Percentiles rank a stretch among this genome's conserved stretches.
Conservation (phyloP, 2,888 invertebrate genomes). For the Troides aeacus region DNA sequence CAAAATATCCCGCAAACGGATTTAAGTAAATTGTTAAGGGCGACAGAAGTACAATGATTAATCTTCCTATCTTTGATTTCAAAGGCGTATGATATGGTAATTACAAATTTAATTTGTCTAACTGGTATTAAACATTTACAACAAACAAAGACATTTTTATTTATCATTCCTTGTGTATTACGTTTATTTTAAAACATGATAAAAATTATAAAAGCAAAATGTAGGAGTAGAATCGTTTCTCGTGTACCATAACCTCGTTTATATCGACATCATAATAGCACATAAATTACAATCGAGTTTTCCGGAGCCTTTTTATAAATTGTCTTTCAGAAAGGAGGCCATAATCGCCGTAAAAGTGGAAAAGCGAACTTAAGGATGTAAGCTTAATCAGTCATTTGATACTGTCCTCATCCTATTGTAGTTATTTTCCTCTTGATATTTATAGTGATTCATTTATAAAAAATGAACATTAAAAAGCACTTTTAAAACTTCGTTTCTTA, state of each 20-base stretch:
- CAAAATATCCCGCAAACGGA: too few relatives aligned
- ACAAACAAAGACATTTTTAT: not conserved
- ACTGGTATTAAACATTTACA: too few relatives aligned
- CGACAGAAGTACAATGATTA: too few relatives aligned
- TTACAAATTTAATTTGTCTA: too few relatives aligned
- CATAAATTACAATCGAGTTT: constrained; percentile 23
- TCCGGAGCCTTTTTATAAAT: constrained; percentile 22
- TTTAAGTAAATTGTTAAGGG: too few relatives aligned
- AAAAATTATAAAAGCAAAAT: not conserved
- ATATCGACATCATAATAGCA: constrained; percentile 16
- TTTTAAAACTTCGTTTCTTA: constrained; percentile 17
- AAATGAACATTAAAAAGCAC: constrained; percentile 19
- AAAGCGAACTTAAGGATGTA: constrained; percentile 15
- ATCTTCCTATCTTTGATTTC: too few relatives aligned
- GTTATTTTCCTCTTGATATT: constrained; percentile 15
- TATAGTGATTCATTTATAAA: constrained; percentile 10
- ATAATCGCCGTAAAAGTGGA: constrained; percentile 17
- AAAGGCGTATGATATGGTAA: too few relatives aligned
- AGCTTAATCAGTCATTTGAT: constrained; percentile 15
- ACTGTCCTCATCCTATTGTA: constrained; percentile 3
- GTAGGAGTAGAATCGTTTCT: not conserved
- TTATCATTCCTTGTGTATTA: not conserved
- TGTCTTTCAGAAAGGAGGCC: constrained; percentile 17
- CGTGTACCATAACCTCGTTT: constrained; percentile 7
- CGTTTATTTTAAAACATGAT: not conserved